Evolutionary conservation across 2,888 invertebrate genomes (phyloP).

Genomic region (Athrips mouffetella): DNA sequence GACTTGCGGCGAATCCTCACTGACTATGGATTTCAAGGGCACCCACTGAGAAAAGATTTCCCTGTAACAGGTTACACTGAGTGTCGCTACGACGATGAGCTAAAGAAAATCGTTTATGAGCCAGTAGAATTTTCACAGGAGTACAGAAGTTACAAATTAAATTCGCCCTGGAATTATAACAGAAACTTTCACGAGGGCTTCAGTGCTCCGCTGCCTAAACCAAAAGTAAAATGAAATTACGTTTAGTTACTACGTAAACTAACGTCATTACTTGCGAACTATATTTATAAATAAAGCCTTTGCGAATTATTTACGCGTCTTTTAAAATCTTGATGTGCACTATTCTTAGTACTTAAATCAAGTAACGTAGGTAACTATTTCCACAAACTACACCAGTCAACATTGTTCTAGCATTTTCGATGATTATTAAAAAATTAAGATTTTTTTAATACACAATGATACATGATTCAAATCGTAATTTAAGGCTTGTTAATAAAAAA

Average conservation of each 20-base stretch:
- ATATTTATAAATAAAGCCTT: too few species aligned
- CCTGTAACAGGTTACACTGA: conserved; percentile 64
- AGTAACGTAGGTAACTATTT: too few species aligned
- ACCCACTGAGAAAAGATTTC: conserved; percentile 67
- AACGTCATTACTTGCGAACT: not conserved
- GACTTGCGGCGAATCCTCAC: conserved; percentile 64
- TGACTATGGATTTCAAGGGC: conserved; percentile 66
- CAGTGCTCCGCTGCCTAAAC: conserved; percentile 21
- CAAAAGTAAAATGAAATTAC: not conserved
- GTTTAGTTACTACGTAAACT: not conserved
- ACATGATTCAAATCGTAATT: too few species aligned
- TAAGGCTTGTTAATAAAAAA: too few species aligned
- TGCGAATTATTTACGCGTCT: too few species aligned
- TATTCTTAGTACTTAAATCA: too few species aligned
- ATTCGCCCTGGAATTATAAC: conserved; percentile 62
- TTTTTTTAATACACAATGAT: too few species aligned
- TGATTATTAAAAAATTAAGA: too few species aligned
- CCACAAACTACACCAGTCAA: too few species aligned
- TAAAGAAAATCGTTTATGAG: conserved; percentile 66
- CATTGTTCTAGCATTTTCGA: too few species aligned
- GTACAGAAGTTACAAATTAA: conserved; percentile 45
- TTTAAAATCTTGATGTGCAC: too few species aligned
- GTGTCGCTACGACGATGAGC: conserved; percentile 64
- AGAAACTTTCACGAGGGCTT: conserved; percentile 58
- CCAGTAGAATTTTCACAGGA: conserved; percentile 64